Base-by-base conservation (phyloP, 2,888 invertebrate species). In the Drosophila ezoana region DNA sequence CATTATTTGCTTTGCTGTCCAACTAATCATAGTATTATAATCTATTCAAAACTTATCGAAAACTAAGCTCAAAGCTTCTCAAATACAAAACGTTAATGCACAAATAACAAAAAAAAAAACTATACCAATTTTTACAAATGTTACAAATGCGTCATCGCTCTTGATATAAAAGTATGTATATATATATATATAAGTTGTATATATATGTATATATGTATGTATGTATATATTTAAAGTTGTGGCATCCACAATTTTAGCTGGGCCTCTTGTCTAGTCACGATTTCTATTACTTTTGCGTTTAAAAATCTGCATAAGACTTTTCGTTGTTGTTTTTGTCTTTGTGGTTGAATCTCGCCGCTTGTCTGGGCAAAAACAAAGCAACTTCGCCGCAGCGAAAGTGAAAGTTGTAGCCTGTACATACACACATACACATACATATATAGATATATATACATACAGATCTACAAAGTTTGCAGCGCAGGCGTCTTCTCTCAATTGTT, bases 221-320 rank as follows among this genome's bases (percentile, higher is more conserved):
- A 16, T 18, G 13, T 33, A 45, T 23, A 56, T 49, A 41, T 62
- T 43, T 13, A 51, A 23, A n/a, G 64, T 41, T 49, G 57, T 48
- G 20, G 58, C 45, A 58, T 51, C 58, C 45, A 43, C 47, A 32
- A 43, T n/a, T n/a, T 54, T 16, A 20, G 57, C 54, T 45, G 54
- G 40, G 37, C 45, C 37, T 64, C 51, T 59, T 49, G 51, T 43
- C 65, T 77, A 71, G 74, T 79, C 70, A 78, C 77, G 77, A 69
- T 89, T 89, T 85, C 86, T 87, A 85, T 81, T 87, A 81, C 79
- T 79, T 76, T 87, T 75, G 76, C 51, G 35, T 32, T 62, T 43
- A 59, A 66, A 80, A 85, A 87, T 89, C 88, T 87, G 88, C 89
- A 85, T 85, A 89, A 82, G 80, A 79, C 70, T 72, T 56, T 82